These are phyloP conservation scores for Sialia sialis DNA, from an alignment of 2,113 vertebrate genomes.

Conservation along the genomic window DNA sequence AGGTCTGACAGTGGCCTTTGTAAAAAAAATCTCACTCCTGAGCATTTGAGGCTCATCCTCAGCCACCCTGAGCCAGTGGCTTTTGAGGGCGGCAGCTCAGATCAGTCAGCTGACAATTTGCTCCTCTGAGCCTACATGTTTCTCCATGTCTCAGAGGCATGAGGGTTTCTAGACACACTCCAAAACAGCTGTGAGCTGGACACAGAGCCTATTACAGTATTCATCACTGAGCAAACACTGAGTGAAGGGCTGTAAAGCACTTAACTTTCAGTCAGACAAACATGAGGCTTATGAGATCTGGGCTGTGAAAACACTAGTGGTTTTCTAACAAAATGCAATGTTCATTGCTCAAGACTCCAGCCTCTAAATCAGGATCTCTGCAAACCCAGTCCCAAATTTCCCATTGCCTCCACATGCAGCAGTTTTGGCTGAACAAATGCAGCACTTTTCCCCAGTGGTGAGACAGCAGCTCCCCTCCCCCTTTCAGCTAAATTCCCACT, in stretches of 20 bases:
- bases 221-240: neutral
- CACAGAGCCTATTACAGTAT: neutral
- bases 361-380: neutral
- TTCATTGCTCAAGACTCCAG: neutral
- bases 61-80: neutral
- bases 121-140: neutral
- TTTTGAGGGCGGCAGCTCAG: neutral
- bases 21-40: neutral
- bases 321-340: neutral
- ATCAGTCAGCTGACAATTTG: neutral
- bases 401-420: accelerated
- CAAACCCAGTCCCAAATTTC: neutral
- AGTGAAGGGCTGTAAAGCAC: neutral
- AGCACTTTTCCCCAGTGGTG: neutral
- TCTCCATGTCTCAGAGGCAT: neutral
- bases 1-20: neutral
- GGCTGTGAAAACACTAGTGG: neutral
- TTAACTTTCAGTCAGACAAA: neutral
- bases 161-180: neutral
- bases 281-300: slow-evolving; percentile 4
- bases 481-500: neutral
- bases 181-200: neutral
- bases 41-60: neutral
- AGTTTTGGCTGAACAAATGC: neutral
- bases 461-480: neutral